Percentiles rank a stretch among this genome's conserved stretches.
These are phyloP conservation scores for Anomalospiza imberbis DNA, from an alignment of 2,797 vertebrate species.

Conservation along the genomic window DNA sequence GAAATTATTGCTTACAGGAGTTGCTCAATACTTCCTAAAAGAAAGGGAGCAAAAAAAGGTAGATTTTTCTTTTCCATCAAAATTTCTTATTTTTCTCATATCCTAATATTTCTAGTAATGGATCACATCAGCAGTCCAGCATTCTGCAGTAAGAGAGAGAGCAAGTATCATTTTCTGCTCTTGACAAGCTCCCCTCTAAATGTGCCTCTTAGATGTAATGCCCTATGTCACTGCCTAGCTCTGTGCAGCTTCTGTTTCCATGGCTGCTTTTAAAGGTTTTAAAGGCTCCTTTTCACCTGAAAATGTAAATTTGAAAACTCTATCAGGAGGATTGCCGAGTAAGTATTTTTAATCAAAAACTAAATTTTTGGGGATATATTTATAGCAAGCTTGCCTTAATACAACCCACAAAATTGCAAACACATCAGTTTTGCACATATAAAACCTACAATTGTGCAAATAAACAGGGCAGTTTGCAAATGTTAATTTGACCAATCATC, in stretches of 20 bases:
- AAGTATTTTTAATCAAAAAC: constrained; percentile 61
- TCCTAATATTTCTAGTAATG: constrained; percentile 8
- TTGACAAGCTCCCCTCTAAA: constrained; percentile 58
- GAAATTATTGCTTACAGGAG: background rate
- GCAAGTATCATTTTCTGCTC: constrained; percentile 49
- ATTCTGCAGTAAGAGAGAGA: constrained; percentile 3
- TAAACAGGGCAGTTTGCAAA: constrained; percentile 16
- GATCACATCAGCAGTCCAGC: constrained; percentile 5
- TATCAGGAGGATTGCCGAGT: constrained; percentile 35
- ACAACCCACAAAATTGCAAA: constrained; percentile 28
- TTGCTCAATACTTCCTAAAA: background rate
- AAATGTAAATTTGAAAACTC: constrained; percentile 60
- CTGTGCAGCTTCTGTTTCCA: constrained; percentile 60
- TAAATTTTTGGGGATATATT: constrained; percentile 39
- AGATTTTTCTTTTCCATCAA: background rate
- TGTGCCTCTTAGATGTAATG: constrained; percentile 57
- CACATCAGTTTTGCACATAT: constrained; percentile 13
- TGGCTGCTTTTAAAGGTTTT: constrained; percentile 64
- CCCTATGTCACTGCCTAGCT: constrained; percentile 55
- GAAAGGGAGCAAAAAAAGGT: background rate
- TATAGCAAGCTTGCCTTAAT: background rate
- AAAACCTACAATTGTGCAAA: constrained; percentile 12
- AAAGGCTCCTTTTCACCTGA: constrained; percentile 54
- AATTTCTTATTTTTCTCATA: background rate
- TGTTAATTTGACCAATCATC: background rate